A percentile compares a stretch with the other conserved stretches of the same genome.
These are phyloP conservation scores for Capreolus pygargus DNA, from an alignment of 2,113 vertebrate species.

Conservation along the genomic window DNA sequence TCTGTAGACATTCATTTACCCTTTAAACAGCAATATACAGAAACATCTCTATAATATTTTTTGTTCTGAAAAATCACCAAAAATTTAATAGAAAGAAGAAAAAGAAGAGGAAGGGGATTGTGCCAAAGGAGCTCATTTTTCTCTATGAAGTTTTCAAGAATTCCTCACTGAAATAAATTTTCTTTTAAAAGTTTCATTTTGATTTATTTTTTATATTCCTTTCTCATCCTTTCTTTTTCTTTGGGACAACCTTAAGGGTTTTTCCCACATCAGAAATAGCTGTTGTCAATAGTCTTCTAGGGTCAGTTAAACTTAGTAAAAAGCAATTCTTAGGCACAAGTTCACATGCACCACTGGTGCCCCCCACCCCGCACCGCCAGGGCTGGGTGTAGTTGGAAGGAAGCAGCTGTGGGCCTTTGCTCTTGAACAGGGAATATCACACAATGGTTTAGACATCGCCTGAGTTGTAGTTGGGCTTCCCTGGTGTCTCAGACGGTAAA, in stretches of 20 bases:
- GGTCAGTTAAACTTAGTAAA: neutral
- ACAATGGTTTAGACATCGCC: neutral
- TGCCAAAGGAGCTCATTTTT: constrained; percentile 44
- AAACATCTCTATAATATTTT: constrained; percentile 2
- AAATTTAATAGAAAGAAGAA: constrained; percentile 19
- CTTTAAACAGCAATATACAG: constrained; percentile 18
- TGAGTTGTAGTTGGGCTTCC: neutral
- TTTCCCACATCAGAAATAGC: constrained; percentile 38
- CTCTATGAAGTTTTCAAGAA: constrained; percentile 43
- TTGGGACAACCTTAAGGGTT: neutral
- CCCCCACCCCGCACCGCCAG: rapidly evolving
- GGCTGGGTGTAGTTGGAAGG: neutral
- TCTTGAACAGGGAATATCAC: neutral
- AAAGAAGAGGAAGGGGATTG: neutral
- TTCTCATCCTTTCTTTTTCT: constrained; percentile 5
- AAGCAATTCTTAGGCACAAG: neutral
- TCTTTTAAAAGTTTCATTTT: constrained; percentile 56
- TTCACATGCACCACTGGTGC: neutral
- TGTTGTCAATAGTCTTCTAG: constrained; percentile 24
- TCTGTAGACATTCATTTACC: neutral
- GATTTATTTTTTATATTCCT: constrained; percentile 65
- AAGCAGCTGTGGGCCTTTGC: neutral
- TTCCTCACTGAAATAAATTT: constrained; percentile 59
- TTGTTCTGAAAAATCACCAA: neutral
- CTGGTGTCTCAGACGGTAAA: neutral